phyloP scores from a whole-genome alignment of 2,797 vertebrate species.

The Martes flavigula region DNA sequence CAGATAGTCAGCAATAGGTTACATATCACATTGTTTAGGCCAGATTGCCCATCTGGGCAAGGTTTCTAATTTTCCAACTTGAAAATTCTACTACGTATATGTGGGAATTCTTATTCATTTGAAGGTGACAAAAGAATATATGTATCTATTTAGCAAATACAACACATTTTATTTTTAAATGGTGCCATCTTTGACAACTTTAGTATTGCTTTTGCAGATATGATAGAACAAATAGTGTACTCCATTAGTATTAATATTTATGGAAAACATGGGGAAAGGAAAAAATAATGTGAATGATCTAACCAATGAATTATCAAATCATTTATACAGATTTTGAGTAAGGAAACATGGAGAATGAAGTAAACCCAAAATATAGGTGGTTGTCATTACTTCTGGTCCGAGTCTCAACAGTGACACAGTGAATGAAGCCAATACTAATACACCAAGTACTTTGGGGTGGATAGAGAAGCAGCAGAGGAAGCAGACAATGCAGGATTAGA shows the following conservation, averaged over 20 bases:
- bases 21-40: not conserved
- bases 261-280: not conserved
- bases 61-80: constrained; percentile 20
- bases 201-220: not conserved
- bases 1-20: not conserved
- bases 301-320: not conserved
- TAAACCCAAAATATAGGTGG: not conserved
- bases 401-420: not conserved
- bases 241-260: not conserved
- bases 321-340: constrained; percentile 9
- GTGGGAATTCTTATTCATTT: not conserved
- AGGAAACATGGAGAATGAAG: not conserved
- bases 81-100: not conserved
- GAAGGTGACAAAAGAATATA: not conserved
- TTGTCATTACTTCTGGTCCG: not conserved
- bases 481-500: not conserved
- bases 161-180: constrained; percentile 14
- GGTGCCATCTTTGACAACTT: not conserved
- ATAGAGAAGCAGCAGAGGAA: not conserved
- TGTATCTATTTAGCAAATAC: not conserved
- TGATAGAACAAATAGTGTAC: not conserved
- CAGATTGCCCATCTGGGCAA: not conserved
- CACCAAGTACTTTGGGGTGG: not conserved
- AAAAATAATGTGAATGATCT: not conserved
- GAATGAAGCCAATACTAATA: not conserved